Evolutionary conservation across 2,797 vertebrate species (phyloP).

Genomic region (Agapornis canus): DNA sequence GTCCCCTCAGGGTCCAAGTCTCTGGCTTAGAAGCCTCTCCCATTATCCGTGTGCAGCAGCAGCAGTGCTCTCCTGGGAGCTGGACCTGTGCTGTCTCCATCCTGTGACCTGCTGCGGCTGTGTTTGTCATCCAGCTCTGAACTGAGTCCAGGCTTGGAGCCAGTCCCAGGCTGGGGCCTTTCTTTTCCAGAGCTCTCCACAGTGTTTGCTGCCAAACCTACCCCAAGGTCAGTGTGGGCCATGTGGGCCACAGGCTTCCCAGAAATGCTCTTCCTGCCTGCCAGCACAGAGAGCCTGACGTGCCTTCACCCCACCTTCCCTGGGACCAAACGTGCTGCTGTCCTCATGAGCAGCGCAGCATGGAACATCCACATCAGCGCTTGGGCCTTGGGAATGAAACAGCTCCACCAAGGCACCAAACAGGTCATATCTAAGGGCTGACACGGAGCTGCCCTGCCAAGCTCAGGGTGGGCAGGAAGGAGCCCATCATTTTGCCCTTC

Average conservation of each 20-base stretch:
- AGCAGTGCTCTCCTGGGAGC: neutral
- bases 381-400: neutral
- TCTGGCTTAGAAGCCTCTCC: neutral
- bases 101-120: neutral
- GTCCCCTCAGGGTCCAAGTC: neutral
- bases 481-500: neutral
- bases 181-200: slow-evolving; percentile 11
- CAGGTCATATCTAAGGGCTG: neutral
- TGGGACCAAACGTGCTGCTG: rapidly evolving
- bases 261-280: neutral
- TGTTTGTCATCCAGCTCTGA: neutral
- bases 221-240: slow-evolving; percentile 22
- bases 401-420: neutral
- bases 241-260: slow-evolving; percentile 31
- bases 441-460: neutral
- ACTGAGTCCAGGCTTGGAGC: neutral
- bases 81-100: neutral
- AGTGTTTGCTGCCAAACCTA: slow-evolving; percentile 4
- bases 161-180: neutral
- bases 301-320: neutral
- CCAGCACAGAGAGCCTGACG: neutral
- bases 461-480: neutral
- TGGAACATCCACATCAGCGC: rapidly evolving
- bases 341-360: neutral
- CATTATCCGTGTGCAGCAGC: neutral